Conservation (phyloP, 2,888 invertebrate species). For the Calameuta filiformis region DNA sequence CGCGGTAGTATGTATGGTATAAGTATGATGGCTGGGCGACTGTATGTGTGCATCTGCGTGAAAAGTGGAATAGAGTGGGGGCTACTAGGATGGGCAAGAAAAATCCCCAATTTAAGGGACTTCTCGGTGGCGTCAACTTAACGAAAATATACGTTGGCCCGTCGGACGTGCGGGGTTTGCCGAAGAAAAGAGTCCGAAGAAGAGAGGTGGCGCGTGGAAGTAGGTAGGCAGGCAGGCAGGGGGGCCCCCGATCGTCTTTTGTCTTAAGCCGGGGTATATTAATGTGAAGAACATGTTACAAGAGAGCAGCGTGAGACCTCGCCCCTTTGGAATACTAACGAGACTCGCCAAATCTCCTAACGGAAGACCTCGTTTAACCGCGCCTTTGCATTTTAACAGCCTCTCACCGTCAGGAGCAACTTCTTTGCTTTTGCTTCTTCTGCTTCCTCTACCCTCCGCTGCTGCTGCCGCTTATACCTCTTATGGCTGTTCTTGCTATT, state of each 20-base stretch:
- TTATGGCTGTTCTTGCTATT: not conserved
- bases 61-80: slow-evolving; percentile 19
- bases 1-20: not conserved
- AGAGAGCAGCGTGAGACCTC: slow-evolving; percentile 21
- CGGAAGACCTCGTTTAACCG: slow-evolving; percentile 56
- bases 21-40: not conserved
- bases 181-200: slow-evolving; percentile 26
- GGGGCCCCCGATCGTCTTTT: slow-evolving; percentile 54
- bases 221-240: slow-evolving; percentile 24
- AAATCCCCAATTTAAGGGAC: slow-evolving; percentile 63
- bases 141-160: slow-evolving; percentile 61
- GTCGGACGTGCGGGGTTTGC: slow-evolving; percentile 34
- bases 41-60: not conserved
- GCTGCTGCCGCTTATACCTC: not conserved
- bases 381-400: slow-evolving; percentile 65
- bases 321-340: slow-evolving; percentile 60
- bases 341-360: slow-evolving; percentile 56
- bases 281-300: slow-evolving; percentile 65
- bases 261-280: slow-evolving; percentile 65
- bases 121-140: slow-evolving; percentile 58
- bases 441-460: not conserved
- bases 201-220: slow-evolving; percentile 5
- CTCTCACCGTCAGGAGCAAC: slow-evolving; percentile 36
- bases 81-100: slow-evolving; percentile 26
- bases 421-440: slow-evolving; percentile 4